Base-by-base conservation (phyloP, 2,888 invertebrate species). In the Ceratothoa steindachneri region DNA sequence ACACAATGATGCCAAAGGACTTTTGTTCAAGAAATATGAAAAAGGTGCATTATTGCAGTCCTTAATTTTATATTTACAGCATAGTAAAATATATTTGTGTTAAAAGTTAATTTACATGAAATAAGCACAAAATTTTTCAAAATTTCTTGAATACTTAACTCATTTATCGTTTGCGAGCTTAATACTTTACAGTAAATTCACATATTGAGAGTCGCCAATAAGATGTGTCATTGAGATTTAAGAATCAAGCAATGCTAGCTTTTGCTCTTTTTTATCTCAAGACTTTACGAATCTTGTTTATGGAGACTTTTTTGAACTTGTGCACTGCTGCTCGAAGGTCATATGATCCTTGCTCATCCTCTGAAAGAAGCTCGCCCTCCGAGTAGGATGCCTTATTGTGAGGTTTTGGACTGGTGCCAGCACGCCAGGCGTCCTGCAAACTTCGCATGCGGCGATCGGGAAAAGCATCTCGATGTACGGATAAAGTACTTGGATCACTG, bases 221-320 rank as follows among this genome's bases (percentile, higher is more conserved):
- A n/a, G n/a, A n/a, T n/a, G n/a, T n/a, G n/a, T n/a, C n/a, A n/a
- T n/a, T n/a, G n/a, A n/a, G n/a, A n/a, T n/a, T n/a, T n/a, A n/a
- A n/a, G n/a, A n/a, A n/a, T n/a, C n/a, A n/a, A n/a, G n/a, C n/a
- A n/a, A n/a, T n/a, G n/a, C n/a, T n/a, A n/a, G n/a, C n/a, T n/a
- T n/a, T n/a, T n/a, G n/a, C n/a, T n/a, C n/a, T n/a, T n/a, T 52
- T 60, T 81, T 75, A 82, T 80, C 81, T 81, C 92, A 92, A 92
- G 71, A 91, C 91, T 82, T 91, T 73, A 67, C 76, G 87, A 75
- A 93, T 87, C 83, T 92, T 92, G 81, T 91, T 85, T 80, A 92
- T 84, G 0, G 92, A 92, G 69, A 92, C 90, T 83, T 91, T 89
- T 86, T 92, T 92, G 83, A 93, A 87, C 75, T 92, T 87, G 4